Percentiles rank a stretch among this genome's conserved stretches.
Conservation (phyloP, 2,113 vertebrate genomes). For the Cynocephalus volans region DNA sequence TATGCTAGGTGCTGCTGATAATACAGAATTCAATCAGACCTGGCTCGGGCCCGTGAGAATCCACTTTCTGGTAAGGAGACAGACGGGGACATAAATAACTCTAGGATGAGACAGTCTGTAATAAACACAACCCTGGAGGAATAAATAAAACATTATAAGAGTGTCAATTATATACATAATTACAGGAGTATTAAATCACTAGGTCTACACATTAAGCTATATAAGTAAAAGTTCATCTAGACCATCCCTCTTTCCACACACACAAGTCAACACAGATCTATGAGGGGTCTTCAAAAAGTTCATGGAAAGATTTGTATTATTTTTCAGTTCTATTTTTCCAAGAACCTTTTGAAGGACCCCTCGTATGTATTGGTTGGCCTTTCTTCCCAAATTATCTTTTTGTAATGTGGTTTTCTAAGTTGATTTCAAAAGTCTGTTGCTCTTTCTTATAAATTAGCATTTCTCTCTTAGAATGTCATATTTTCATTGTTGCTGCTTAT, state of each 20-base stretch:
- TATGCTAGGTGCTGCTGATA: background rate
- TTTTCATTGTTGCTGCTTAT: background rate
- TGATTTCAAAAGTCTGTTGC: background rate
- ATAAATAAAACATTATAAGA: conserved; percentile 45
- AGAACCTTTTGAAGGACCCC: too few species aligned
- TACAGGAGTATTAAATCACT: conserved; percentile 1
- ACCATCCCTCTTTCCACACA: background rate
- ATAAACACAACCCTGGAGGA: background rate
- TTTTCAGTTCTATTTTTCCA: too few species aligned
- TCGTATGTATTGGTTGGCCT: background rate
- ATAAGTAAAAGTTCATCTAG: background rate
- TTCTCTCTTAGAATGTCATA: background rate
- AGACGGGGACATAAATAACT: conserved; percentile 8
- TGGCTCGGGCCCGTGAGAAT: rapidly evolving
- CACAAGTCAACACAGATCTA: background rate
- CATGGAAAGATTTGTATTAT: too few species aligned
- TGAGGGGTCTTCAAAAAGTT: too few species aligned
- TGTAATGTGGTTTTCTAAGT: background rate
- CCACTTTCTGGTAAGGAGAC: background rate
- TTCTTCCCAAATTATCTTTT: conserved; percentile 45
- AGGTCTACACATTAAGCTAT: background rate
- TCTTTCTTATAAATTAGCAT: background rate
- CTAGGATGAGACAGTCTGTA: background rate
- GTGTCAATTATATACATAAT: background rate
- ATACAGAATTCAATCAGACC: background rate